Base-by-base conservation (phyloP, 2,797 vertebrate species). In the Hippoglossus hippoglossus region DNA sequence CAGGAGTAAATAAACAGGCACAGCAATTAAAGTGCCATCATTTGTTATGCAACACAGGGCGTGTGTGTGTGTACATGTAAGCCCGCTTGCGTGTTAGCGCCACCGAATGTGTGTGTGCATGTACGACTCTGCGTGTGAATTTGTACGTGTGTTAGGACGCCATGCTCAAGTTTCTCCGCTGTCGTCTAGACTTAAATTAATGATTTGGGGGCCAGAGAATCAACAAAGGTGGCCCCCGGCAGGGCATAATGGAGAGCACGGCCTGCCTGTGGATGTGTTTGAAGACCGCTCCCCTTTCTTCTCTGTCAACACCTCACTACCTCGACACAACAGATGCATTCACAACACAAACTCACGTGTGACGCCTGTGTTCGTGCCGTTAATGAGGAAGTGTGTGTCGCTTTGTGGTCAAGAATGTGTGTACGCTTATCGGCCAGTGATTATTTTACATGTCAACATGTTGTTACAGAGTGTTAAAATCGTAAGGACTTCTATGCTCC, bases 21-120 rank as follows among this genome's bases (percentile, higher is more conserved):
- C 71, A 77, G 91, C 86, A 91, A 92, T 93, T 93, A 91, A 92
- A 93, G 90, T 91, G 87, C 82, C 91, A 92, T 93, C 91, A 94
- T 94, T 94, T 94, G 86, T 94, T 94, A 93, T 90, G 89, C 85
- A 92, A 92, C 77, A 71, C 47, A 49, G 78, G 25, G 41, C 22
- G 21, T 49, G 53, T 61, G 56, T 56, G 41, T 67, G 68, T 54
- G 74, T 63, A 31, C 72, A 66, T 51, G 34, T 39, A 58, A 41
- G 31, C 53, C 34, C 12, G 28, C 58, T 71, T 79, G 72, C 22
- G 47, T 79, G 70, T n/a, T 41, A 61, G 56, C 74, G 81, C 75
- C 80, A 73, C 69, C 53, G 68, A 41, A 87, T 68, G 54, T 78
- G 73, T 59, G 54, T 71, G 52, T 54, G 64, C 26, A 57, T 57